A percentile compares a stretch with the other conserved stretches of the same genome.
Conservation (phyloP, 1,140 invertebrate genomes). For the Euwallacea fornicatus region DNA sequence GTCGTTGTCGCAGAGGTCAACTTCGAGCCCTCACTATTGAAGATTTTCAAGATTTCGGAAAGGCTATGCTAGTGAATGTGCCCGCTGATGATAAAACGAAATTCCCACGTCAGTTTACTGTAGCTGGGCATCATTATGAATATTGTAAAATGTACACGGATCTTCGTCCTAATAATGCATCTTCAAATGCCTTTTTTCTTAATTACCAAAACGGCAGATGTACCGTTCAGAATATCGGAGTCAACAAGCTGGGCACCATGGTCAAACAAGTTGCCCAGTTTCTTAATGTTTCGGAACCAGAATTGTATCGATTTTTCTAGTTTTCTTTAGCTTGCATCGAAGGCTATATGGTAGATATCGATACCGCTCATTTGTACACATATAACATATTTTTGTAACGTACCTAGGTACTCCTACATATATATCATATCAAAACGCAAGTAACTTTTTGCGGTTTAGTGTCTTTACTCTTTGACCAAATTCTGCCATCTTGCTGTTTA, state of each 20-base stretch:
- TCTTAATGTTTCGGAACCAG: conserved; percentile 43
- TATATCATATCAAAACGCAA: too few relatives aligned
- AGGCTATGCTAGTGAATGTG: conserved; percentile 16
- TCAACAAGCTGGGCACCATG: conserved; percentile 44
- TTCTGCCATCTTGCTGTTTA: too few relatives aligned
- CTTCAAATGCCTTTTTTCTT: conserved; percentile 28
- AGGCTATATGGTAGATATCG: too few relatives aligned
- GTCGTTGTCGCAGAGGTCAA: conserved; percentile 4
- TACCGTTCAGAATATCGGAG: conserved; percentile 43
- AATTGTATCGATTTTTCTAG: conserved; percentile 36
- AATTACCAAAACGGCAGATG: conserved; percentile 26
- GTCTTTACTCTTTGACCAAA: too few relatives aligned
- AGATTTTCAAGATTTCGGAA: conserved; percentile 26
- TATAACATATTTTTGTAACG: too few relatives aligned
- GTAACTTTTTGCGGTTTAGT: too few relatives aligned
- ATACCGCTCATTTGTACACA: too few relatives aligned
- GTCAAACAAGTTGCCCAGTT: conserved; percentile 45
- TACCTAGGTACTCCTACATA: too few relatives aligned
- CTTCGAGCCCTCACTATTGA: conserved; percentile 13
- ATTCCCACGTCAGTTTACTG: conserved; percentile 23
- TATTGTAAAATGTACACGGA: conserved; percentile 8
- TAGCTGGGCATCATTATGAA: conserved; percentile 24
- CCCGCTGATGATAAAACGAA: conserved; percentile 26
- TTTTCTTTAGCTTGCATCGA: too few relatives aligned
- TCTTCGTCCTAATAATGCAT: neutral